Evolutionary conservation across 2,888 invertebrate genomes (phyloP), one percentile per base, ranked within the genome.

Genomic region (Epirrhoe alternata): DNA sequence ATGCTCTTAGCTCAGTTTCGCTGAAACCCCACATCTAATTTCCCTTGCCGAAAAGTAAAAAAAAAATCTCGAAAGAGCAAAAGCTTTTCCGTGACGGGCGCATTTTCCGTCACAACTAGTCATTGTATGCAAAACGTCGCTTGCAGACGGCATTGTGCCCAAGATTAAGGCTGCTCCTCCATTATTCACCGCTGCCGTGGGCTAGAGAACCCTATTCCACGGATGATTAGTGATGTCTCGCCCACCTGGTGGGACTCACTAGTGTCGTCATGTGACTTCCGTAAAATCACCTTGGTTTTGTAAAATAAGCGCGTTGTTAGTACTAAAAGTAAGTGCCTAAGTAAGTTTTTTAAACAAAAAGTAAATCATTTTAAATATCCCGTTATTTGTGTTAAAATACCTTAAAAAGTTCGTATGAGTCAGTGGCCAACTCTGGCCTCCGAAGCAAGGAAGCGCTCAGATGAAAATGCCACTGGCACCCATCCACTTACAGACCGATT

Each of bases 71-170:
- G 73, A 70, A 63, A 52, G 63, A 56, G 53, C 53, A 58, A 64
- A 55, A 67, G 33, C 57, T 67, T 68, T 65, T 60, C 72, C 65
- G 73, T 79, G 79, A 76, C 82, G 77, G 81, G 81, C 76, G 83
- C 84, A 81, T 85, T 86, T 81, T 78, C 80, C 81, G 80, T 81
- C 76, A 78, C 64, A 61, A 64, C 81, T 81, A 83, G 85, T 86
- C 87, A 89, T 90, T 91, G 90, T 92, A 92, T 90, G 90, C 89
- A 89, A 89, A 90, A 86, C 87, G 89, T 90, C 90, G 82, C 82
- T 82, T 77, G 84, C 90, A 90, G 89, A 83, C 86, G 77, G 82
- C 84, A 92, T 92, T 92, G 92, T 92, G 86, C 87, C 83, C 83
- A 85, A 92, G 91, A 92, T 90, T 90, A 90, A 86, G 86, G 77